Evolutionary conservation across 2,113 vertebrate species (phyloP).

Genomic region (Brienomyrus brachyistius): DNA sequence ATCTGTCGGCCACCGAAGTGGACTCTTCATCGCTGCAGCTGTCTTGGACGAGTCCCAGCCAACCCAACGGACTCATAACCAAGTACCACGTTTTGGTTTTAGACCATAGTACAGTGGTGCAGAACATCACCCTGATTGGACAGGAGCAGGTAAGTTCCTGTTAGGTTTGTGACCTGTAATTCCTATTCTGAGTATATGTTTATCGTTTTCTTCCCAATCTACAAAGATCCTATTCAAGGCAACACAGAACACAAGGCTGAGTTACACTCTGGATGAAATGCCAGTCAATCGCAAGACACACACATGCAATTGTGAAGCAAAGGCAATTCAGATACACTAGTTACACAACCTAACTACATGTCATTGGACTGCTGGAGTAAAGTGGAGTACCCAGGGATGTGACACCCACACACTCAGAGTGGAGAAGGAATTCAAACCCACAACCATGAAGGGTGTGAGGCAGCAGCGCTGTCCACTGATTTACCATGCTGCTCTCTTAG

Average conservation of each 20-base stretch:
- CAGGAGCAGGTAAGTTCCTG: constrained; percentile 55
- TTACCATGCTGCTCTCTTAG: neutral
- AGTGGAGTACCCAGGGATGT: neutral
- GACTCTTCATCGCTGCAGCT: constrained; percentile 76
- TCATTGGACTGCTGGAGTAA: neutral
- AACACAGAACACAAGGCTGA: neutral
- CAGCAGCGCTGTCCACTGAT: neutral
- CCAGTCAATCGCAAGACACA: neutral
- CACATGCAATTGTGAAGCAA: neutral
- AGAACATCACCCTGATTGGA: constrained; percentile 72
- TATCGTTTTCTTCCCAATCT: neutral
- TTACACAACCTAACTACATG: neutral
- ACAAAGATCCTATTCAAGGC: neutral
- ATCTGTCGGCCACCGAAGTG: constrained; percentile 66
- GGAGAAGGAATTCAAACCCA: neutral
- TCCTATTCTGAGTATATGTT: neutral
- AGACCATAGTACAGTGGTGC: constrained; percentile 51
- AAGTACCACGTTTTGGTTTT: constrained; percentile 76
- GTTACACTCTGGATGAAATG: neutral
- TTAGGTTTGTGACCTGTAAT: neutral
- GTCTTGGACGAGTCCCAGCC: constrained; percentile 75
- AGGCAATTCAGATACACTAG: neutral
- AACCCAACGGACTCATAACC: constrained; percentile 83
- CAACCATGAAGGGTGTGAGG: neutral
- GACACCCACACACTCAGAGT: neutral